Evolutionary conservation across 2,888 invertebrate species (phyloP).

Genomic region (Cheilosia urbana): DNA sequence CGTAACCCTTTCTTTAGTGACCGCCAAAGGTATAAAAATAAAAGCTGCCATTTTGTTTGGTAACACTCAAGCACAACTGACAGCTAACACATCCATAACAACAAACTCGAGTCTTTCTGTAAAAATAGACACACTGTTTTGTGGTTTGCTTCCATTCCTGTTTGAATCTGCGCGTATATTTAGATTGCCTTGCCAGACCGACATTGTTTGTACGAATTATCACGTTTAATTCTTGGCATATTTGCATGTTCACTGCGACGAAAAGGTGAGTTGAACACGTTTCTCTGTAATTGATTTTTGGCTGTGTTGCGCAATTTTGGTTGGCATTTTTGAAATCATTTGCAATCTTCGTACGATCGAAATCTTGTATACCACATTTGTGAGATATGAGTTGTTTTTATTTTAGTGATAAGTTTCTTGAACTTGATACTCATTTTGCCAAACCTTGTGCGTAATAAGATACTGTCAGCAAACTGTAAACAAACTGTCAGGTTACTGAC

Average conservation of each 20-base stretch:
- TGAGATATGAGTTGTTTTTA: constrained; percentile 4
- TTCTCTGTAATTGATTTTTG: constrained; percentile 9
- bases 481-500: no score
- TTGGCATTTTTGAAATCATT: constrained; percentile 31
- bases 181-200: constrained; percentile 14
- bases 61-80: not conserved
- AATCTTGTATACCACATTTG: constrained; percentile 13
- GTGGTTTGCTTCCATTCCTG: constrained; percentile 9
- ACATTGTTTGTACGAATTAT: constrained; percentile 1
- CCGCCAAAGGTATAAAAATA: constrained; percentile 16
- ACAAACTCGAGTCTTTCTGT: constrained; percentile 1
- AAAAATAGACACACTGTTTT: constrained; percentile 14
- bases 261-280: constrained; percentile 43
- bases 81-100: constrained; percentile 25
- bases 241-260: constrained; percentile 12
- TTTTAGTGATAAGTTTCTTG: not conserved
- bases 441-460: no score
- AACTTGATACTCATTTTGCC: no score
- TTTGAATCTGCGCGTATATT: constrained; percentile 5
- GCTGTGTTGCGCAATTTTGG: constrained; percentile 14
- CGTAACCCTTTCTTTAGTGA: constrained; percentile 1
- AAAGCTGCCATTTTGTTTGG: constrained; percentile 23
- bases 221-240: constrained; percentile 41
- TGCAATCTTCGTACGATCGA: not conserved
- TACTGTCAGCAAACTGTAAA: no score